Evolutionary conservation across 2,113 vertebrate species (phyloP).

Genomic region (Okapia johnstoni): DNA sequence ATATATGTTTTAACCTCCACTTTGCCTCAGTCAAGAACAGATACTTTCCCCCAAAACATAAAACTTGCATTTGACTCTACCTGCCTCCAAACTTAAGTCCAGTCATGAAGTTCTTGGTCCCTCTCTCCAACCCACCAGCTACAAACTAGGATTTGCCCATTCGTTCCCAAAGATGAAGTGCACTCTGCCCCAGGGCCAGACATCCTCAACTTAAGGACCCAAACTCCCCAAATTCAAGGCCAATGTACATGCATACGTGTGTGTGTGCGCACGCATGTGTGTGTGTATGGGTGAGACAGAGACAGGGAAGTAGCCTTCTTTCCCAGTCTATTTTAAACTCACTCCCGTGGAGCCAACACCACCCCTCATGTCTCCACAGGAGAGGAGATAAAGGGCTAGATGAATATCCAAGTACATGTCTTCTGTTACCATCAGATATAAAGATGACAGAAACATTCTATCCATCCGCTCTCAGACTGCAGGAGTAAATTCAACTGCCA

Average conservation of each 20-base stretch:
- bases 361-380: not conserved
- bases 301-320: not conserved
- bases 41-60: not conserved
- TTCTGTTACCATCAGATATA: not conserved
- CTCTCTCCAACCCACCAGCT: not conserved
- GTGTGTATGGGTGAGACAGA: not conserved
- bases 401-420: not conserved
- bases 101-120: not conserved
- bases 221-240: not conserved
- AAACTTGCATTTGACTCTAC: not conserved
- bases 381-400: not conserved
- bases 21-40: not conserved
- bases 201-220: not conserved
- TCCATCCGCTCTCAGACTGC: no score
- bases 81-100: not conserved
- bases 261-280: fast-evolving
- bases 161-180: not conserved
- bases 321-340: not conserved
- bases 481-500: not conserved
- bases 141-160: not conserved
- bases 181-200: no score
- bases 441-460: not conserved
- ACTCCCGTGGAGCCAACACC: not conserved
- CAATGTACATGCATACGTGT: fast-evolving
- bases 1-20: not conserved